phyloP scores from a whole-genome alignment of 2,888 invertebrate genomes.

The Colostygia pectinataria region DNA sequence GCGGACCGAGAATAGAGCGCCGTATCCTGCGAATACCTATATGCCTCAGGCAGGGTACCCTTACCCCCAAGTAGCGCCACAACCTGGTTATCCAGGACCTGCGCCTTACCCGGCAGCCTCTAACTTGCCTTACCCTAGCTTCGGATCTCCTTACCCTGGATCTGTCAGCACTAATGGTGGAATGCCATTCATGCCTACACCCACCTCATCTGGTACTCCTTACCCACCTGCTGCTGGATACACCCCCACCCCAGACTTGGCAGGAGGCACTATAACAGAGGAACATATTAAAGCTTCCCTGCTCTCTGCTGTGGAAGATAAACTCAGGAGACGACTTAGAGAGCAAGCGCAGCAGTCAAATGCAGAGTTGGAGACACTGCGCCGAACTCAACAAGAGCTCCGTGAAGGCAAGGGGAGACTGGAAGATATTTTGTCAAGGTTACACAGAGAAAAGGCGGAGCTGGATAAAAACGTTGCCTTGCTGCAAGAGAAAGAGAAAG shows the following conservation, averaged over 20 bases:
- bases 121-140: slow-evolving; percentile 79
- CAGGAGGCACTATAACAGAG: slow-evolving; percentile 94
- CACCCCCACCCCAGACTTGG: slow-evolving; percentile 62
- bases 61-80: slow-evolving; percentile 56
- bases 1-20: slow-evolving; percentile 82
- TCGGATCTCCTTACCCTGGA: slow-evolving; percentile 68
- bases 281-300: slow-evolving; percentile 97
- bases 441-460: slow-evolving; percentile 91
- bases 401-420: slow-evolving; percentile 92
- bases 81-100: slow-evolving; percentile 61
- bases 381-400: slow-evolving; percentile 93
- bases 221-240: slow-evolving; percentile 58
- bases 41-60: slow-evolving; percentile 75
- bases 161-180: slow-evolving; percentile 55
- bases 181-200: slow-evolving; percentile 47
- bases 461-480: slow-evolving; percentile 92
- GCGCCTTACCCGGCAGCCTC: slow-evolving; percentile 73
- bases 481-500: slow-evolving; percentile 93
- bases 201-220: slow-evolving; percentile 51
- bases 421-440: slow-evolving; percentile 88
- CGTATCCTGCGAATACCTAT: slow-evolving; percentile 80
- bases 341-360: slow-evolving; percentile 96
- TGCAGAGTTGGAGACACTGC: slow-evolving; percentile 94
- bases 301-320: slow-evolving; percentile 97
- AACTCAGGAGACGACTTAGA: slow-evolving; percentile 91